Percentiles rank a stretch among this genome's conserved stretches.
phyloP scores from a whole-genome alignment of 2,888 invertebrate genomes.

The Neoitamus cyanurus region DNA sequence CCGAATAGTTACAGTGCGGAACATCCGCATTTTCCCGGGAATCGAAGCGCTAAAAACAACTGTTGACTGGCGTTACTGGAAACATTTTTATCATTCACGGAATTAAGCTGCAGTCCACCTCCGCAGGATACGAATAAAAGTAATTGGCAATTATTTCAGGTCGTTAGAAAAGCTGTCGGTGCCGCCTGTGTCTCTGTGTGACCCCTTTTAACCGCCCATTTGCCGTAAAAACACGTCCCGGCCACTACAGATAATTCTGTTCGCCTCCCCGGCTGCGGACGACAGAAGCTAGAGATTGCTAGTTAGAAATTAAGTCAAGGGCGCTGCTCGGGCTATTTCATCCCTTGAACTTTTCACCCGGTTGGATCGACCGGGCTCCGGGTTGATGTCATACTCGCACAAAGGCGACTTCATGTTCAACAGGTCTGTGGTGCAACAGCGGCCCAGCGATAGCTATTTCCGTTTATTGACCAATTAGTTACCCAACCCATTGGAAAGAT shows the following conservation, averaged over 20 bases:
- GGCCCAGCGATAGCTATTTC: neutral
- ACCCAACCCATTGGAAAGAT: neutral
- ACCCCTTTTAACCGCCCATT: neutral
- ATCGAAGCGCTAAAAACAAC: neutral
- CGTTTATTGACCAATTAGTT: slow-evolving; percentile 8
- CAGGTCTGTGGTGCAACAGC: neutral
- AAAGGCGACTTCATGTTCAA: neutral
- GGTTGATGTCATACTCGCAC: neutral
- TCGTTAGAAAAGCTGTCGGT: neutral
- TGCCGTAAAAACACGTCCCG: neutral
- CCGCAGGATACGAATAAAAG: neutral
- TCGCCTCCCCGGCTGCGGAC: neutral
- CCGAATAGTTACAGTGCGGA: neutral
- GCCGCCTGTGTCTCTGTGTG: neutral
- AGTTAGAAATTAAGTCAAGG: slow-evolving; percentile 13
- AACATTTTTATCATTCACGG: neutral
- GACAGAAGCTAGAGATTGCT: neutral
- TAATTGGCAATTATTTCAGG: slow-evolving; percentile 12
- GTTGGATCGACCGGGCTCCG: neutral
- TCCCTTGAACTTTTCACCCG: slow-evolving; percentile 4
- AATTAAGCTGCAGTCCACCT: neutral
- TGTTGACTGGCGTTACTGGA: neutral
- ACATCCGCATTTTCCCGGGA: neutral
- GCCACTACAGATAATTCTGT: neutral
- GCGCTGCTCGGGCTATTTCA: neutral